Percentiles rank a stretch among this genome's conserved stretches.
These are phyloP conservation scores for Scartelaos histophorus DNA, from an alignment of 2,113 vertebrate genomes.

Conservation along the genomic window DNA sequence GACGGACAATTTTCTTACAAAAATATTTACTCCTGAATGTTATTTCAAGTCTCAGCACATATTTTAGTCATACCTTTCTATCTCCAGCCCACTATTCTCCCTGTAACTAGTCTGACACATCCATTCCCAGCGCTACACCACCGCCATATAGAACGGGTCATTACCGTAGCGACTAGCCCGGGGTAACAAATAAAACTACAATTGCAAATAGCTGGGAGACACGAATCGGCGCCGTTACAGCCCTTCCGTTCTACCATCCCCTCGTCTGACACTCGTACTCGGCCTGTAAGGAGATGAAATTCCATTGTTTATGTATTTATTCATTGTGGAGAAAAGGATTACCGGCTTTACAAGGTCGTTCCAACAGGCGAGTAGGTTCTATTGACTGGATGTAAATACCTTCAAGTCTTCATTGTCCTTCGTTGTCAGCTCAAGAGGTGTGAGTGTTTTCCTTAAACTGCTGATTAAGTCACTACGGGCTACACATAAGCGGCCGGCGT, in stretches of 20 bases:
- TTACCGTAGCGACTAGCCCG: constrained; percentile 42
- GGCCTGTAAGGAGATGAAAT: constrained; percentile 46
- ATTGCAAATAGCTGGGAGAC: constrained; percentile 47
- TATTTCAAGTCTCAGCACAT: background rate
- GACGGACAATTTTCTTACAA: background rate
- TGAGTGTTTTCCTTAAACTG: constrained; percentile 62
- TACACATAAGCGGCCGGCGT: constrained; percentile 45
- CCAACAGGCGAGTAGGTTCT: constrained; percentile 69
- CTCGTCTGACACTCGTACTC: constrained; percentile 46
- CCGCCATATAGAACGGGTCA: constrained; percentile 54
- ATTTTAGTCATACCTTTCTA: background rate
- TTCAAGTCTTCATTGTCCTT: constrained; percentile 63
- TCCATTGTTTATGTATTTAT: constrained; percentile 73
- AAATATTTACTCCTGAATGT: background rate
- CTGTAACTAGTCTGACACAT: constrained; percentile 53
- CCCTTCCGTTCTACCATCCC: background rate
- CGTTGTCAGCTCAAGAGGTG: constrained; percentile 58
- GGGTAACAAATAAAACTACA: constrained; percentile 32
- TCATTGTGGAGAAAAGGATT: constrained; percentile 72
- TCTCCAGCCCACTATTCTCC: background rate
- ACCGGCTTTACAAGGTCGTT: constrained; percentile 72
- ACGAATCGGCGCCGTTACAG: constrained; percentile 26
- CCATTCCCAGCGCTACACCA: constrained; percentile 52
- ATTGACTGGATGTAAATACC: constrained; percentile 74
- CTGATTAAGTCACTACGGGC: constrained; percentile 62